Evolutionary conservation across 2,113 vertebrate species (phyloP), one percentile per base, ranked within the genome.

Genomic region (Calidris pugnax): DNA sequence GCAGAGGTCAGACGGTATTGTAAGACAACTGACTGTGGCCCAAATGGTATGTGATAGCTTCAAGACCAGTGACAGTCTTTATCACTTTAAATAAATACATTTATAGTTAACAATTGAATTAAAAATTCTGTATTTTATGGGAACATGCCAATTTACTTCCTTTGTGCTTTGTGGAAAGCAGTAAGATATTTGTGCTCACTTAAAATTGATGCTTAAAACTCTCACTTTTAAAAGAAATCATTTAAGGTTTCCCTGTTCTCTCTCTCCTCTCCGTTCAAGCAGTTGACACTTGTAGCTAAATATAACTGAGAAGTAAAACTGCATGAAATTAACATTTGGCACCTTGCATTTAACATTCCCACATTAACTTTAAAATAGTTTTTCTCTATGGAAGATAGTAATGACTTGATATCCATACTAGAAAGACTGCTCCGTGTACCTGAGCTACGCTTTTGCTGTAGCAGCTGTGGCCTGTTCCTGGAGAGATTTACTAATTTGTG

Each of bases 1-100:
- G 79, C 83, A 95, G 91, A 98, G 96, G 95, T 97, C 96, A 97
- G 84, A 41, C 71, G 87, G 60, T 90, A 92, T 97, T 97, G 90
- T 95, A 77, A 94, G 69, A 87, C 94, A 92, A 85, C 80, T 96
- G 95, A 95, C 95, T 89, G 85, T 96, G 94, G 35, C 87, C 94
- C 94, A 87, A 95, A 81, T 86, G 71, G 64, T 55, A 55, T 30
- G 60, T 64, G 78, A 53, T 96, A 75, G 88, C 90, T 83, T 93
- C 50, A 66, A 86, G 69, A 67, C 76, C 79, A 50, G 47, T 87
- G 57, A 72, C 37, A 73, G 67, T 76, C 20, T 13, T 83, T 45
- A 33, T 71, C 68, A 23, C 27, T 84, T 86, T 30, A 91, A 67
- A 77, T 45, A 80, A 20, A 48, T 48, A 20, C 4, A 5, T 39